Evolutionary conservation across 2,888 invertebrate species (phyloP).

Genomic region (Phortica okadai): DNA sequence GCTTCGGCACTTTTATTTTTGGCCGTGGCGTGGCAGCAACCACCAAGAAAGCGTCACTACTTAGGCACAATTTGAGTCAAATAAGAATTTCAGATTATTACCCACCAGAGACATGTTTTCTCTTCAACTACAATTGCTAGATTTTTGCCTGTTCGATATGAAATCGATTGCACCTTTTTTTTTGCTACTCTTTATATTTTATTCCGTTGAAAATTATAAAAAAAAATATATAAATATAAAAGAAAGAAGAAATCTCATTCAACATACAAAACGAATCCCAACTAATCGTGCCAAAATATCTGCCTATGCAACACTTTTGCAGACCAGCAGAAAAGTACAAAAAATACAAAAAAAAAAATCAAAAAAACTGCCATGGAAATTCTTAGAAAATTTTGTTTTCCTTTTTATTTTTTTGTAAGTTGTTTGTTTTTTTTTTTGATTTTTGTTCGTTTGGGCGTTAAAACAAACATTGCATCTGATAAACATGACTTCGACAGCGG

Average conservation of each 20-base stretch:
- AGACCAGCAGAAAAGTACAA: too few species aligned
- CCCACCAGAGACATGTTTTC: slow-evolving; percentile 68
- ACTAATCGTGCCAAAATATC: slow-evolving; percentile 29
- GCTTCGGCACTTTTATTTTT: slow-evolving; percentile 21
- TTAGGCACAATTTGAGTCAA: slow-evolving; percentile 73
- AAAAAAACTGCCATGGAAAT: too few species aligned
- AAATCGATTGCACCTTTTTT: slow-evolving; percentile 31
- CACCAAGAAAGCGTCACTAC: slow-evolving; percentile 55
- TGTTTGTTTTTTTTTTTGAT: neutral
- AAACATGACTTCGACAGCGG: slow-evolving; percentile 13
- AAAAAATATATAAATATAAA: neutral
- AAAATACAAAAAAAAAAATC: too few species aligned
- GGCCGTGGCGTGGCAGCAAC: slow-evolving; percentile 37
- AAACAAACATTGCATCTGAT: slow-evolving; percentile 29
- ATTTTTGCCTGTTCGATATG: slow-evolving; percentile 3
- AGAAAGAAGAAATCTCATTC: neutral
- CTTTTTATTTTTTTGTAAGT: neutral
- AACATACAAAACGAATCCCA: neutral
- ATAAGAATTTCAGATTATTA: slow-evolving; percentile 62
- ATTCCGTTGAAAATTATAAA: slow-evolving; percentile 32
- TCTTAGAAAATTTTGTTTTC: too few species aligned
- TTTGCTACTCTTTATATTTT: neutral
- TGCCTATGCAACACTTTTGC: slow-evolving; percentile 30
- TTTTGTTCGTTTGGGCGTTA: slow-evolving; percentile 31
- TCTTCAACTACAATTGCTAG: neutral